Evolutionary conservation across 2,888 invertebrate species (phyloP), one percentile per base, ranked within the genome.

Genomic region (Ligdia adustata): DNA sequence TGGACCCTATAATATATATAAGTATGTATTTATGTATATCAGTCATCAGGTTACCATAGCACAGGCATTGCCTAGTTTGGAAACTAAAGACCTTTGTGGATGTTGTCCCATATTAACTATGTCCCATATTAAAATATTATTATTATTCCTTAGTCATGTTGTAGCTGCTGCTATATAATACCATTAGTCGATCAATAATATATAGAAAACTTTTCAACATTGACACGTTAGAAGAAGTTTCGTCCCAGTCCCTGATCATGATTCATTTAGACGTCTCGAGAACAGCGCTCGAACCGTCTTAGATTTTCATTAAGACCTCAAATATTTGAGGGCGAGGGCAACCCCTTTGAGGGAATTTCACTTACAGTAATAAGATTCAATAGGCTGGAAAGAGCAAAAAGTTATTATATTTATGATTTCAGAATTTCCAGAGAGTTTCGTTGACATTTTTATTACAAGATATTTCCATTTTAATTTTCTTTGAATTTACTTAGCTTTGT

Each of bases 271-370:
- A 72, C 73, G 70, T 75, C 75, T 79, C 69, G 72, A 75, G 76
- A 80, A 80, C 74, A 78, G 77, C 64, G 74, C 74, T 72, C 68
- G 60, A 60, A 66, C 67, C 66, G 75, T 68, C 73, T 81, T 81
- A 86, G 79, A 81, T 83, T 83, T 85, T 83, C 82, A 84, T 86
- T 85, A 84, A 80, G 76, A 68, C 73, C 75, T 79, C 81, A 83
- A 84, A 86, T 85, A 85, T 86, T 85, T 82, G 80, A 72, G 64
- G 69, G 66, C 64, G 66, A 46, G 44, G 42, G 54, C 29, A 53
- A 47, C 44, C 53, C 57, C 42, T 60, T 53, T 57, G 52, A 57
- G 52, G 15, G 39, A 55, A 50, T 57, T 60, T 55, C 47, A 55
- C 60, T 60, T 40, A 53, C 48, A 45, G 53, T 57, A 53, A 57